Conservation (phyloP, 2,888 invertebrate species). For the Cryptus armator region DNA sequence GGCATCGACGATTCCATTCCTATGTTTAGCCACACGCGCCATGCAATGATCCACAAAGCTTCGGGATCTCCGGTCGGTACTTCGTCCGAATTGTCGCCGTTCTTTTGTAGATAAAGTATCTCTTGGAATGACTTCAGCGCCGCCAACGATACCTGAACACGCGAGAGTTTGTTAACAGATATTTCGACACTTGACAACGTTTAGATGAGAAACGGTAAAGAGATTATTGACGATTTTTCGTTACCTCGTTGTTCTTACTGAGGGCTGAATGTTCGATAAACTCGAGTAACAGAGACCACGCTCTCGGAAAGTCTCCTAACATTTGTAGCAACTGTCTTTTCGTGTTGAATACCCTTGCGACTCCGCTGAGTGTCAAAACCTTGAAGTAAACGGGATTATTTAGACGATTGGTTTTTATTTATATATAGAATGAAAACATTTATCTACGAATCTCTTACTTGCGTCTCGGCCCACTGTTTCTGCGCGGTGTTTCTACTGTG, state of each 20-base stretch:
- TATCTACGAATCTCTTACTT: slow-evolving; percentile 86
- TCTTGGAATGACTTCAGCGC: slow-evolving; percentile 99
- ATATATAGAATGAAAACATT: neutral
- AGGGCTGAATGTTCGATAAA: slow-evolving; percentile 97
- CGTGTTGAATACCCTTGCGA: slow-evolving; percentile 96
- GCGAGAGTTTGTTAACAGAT: neutral
- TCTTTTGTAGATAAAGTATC: slow-evolving; percentile 91
- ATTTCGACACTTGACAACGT: neutral
- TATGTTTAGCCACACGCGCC: slow-evolving; percentile 95
- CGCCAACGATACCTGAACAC: slow-evolving; percentile 92
- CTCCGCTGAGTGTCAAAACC: slow-evolving; percentile 95
- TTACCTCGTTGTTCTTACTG: slow-evolving; percentile 96
- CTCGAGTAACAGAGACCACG: slow-evolving; percentile 97
- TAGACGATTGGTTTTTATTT: neutral
- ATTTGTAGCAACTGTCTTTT: slow-evolving; percentile 94
- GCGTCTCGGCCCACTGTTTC: slow-evolving; percentile 99
- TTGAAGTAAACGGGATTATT: slow-evolving; percentile 76
- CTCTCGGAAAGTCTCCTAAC: slow-evolving; percentile 96
- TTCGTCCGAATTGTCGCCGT: slow-evolving; percentile 85
- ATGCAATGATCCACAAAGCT: slow-evolving; percentile 92
- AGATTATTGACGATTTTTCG: slow-evolving; percentile 1
- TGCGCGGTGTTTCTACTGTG: slow-evolving; percentile 99
- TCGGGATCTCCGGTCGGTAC: slow-evolving; percentile 83
- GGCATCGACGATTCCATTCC: slow-evolving; percentile 92
- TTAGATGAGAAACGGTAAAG: neutral